These are phyloP conservation scores for Hypotaenidia okinawae DNA, from an alignment of 2,797 vertebrate genomes.

Conservation along the genomic window DNA sequence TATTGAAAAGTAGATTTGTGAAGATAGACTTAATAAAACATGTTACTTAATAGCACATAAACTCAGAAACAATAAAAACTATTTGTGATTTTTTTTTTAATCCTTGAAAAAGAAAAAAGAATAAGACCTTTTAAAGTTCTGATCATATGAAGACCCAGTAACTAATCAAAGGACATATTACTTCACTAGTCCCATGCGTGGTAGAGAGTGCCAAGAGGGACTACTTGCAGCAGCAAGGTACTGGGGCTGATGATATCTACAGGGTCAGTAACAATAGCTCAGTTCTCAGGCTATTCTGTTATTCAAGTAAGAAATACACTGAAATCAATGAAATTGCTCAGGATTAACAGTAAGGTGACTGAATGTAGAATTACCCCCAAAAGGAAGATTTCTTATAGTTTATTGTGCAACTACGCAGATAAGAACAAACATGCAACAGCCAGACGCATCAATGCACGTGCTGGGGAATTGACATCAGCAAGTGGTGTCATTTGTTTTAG, in stretches of 20 bases:
- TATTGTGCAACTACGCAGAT: neutral
- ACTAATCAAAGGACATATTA: neutral
- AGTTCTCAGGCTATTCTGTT: neutral
- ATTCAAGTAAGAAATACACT: neutral
- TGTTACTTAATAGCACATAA: neutral
- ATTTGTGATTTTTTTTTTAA: neutral
- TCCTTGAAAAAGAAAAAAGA: neutral
- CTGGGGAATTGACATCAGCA: slow-evolving; percentile 38
- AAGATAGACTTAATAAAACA: neutral
- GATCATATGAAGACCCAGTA: neutral
- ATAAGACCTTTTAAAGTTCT: neutral
- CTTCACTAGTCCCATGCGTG: neutral
- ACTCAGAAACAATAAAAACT: neutral
- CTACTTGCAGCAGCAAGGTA: neutral
- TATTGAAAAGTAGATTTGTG: neutral
- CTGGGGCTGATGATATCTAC: neutral
- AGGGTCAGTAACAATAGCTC: neutral
- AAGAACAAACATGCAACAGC: neutral
- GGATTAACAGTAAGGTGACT: neutral
- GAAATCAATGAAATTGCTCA: neutral
- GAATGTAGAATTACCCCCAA: neutral
- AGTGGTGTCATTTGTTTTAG: slow-evolving; percentile 27
- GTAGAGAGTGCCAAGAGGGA: neutral
- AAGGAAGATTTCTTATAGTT: neutral
- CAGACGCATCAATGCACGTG: neutral